Base-by-base conservation (phyloP, 2,888 invertebrate species). In the Poecilus cupreus region DNA sequence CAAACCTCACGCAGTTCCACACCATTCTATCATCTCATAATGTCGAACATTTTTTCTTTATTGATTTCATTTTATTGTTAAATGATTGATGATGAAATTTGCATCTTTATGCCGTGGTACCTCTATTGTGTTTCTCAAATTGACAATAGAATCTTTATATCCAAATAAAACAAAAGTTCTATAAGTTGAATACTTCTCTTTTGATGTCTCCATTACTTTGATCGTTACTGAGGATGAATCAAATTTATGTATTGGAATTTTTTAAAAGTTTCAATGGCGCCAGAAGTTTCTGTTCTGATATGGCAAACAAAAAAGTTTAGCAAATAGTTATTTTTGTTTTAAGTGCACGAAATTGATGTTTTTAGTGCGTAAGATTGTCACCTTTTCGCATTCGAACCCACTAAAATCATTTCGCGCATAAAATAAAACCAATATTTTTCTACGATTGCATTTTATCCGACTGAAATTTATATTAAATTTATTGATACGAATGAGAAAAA, bases 71-170 rank as follows among this genome's bases (percentile, higher is more conserved):
- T 68, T 68, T 68, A 13, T 68, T 68, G 64, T 68, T 37, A 37
- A 37, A 68, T 68, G 64, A 68, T 68, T 68, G 64, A 68, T 68
- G 64, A 68, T 68, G 37, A 32, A 68, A 68, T 68, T 68, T 68
- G 64, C 64, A 68, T 68, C 64, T 68, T 22, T 51, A 51, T 51
- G 18, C 18, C 16, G 4, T 13, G 46, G 46, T 46, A 46, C 13
- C 13, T 32, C 64, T 18, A 68, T 68, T 68, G 64, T 68, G 37
- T 68, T 68, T 37, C 16, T 37, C 37, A 68, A 68, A 68, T 68
- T 68, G 64, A 68, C 64, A 60, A 60, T 60, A 60, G 24, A 60
- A 60, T 60, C 60, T 24, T 60, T 11, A 20, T 20, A 49, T n/a
- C 24, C 24, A 60, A 60, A 3, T 11, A 43, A 13, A 13, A 10